A percentile compares a stretch with the other conserved stretches of the same genome.
These are phyloP conservation scores for Leptinotarsa undecemlineata DNA, from an alignment of 1,140 invertebrate species.

Conservation along the genomic window DNA sequence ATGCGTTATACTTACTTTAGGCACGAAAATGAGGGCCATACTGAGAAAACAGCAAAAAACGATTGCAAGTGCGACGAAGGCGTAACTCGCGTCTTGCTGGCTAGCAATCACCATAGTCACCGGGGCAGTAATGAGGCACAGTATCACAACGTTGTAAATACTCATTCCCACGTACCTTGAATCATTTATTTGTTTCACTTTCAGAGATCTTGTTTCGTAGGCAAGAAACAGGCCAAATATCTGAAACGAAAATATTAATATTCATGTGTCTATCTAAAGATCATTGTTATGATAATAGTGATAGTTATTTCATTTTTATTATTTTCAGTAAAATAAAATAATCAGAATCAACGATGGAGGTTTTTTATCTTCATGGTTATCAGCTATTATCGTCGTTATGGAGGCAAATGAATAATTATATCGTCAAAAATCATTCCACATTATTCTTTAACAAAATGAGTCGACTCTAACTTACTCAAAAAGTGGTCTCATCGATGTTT, in stretches of 20 bases:
- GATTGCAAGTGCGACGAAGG: constrained; percentile 92
- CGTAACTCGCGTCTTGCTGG: constrained; percentile 96
- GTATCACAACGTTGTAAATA: constrained; percentile 98
- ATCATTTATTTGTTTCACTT: constrained; percentile 92
- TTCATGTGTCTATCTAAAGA: background rate
- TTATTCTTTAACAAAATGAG: no score
- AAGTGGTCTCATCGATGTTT: no score
- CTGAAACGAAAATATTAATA: constrained; percentile 40
- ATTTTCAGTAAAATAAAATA: no score
- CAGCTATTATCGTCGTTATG: no score
- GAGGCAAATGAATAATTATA: no score
- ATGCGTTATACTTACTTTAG: constrained; percentile 71
- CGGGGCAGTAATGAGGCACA: constrained; percentile 95
- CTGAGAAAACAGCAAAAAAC: constrained; percentile 96
- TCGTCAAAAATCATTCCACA: no score
- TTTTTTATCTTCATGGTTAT: no score
- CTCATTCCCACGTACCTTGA: constrained; percentile 98
- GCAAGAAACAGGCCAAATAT: constrained; percentile 96
- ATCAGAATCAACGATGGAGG: no score
- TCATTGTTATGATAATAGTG: background rate
- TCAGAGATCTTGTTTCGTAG: constrained; percentile 96
- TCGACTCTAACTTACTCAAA: no score
- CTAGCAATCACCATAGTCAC: constrained; percentile 95
- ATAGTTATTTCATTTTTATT: no score
- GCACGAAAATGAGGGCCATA: constrained; percentile 95